Conservation (phyloP, 2,113 vertebrate genomes). For the Pelvicachromis taeniatus region DNA sequence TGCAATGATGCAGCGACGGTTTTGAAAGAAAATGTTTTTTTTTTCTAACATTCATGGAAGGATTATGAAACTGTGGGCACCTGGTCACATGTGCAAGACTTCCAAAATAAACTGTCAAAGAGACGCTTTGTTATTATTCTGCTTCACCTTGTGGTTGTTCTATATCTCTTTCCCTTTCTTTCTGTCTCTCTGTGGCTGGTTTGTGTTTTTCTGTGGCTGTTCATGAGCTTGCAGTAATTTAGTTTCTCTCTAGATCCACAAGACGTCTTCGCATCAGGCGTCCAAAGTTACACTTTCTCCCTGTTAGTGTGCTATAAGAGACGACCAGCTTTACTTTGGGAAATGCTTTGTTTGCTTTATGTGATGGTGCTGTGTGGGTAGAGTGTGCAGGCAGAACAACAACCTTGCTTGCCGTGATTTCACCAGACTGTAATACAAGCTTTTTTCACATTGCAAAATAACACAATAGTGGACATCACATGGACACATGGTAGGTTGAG, state of each 20-base stretch:
- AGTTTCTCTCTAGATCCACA: neutral
- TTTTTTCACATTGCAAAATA: neutral
- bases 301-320: accelerated
- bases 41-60: neutral
- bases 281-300: neutral
- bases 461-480: neutral
- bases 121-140: neutral
- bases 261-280: neutral
- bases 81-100: neutral
- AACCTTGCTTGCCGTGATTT: neutral
- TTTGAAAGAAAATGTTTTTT: neutral
- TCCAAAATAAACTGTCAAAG: neutral
- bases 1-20: neutral
- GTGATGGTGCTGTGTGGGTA: neutral
- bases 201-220: neutral
- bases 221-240: neutral
- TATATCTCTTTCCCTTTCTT: neutral
- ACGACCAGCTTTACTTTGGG: neutral
- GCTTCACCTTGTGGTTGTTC: neutral
- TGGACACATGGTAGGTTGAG: neutral
- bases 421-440: neutral
- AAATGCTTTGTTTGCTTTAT: neutral
- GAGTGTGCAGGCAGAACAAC: neutral
- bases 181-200: neutral
- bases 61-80: neutral